Conservation (phyloP, 1,140 invertebrate species). For the Philotrypesis tridentata region DNA sequence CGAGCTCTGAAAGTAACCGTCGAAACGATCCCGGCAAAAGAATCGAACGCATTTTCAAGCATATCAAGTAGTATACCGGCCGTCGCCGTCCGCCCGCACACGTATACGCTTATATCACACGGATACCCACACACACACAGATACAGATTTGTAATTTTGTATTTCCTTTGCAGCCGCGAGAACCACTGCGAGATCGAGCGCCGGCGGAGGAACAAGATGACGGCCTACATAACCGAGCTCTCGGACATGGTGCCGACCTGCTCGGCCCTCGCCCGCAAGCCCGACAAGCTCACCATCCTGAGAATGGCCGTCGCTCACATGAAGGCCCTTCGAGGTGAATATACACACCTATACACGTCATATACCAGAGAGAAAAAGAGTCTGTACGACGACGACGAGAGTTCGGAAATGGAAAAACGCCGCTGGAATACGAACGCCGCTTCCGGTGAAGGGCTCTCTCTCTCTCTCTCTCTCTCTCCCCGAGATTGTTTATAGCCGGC, state of each 20-base stretch:
- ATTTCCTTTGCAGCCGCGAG: conserved; percentile 88
- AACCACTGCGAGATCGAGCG: conserved; percentile 99
- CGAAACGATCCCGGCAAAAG: too few species aligned
- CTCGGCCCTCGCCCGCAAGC: conserved; percentile 96
- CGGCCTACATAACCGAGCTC: conserved; percentile 99
- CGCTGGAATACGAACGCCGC: conserved; percentile 26
- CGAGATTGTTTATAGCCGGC: conserved; percentile 70
- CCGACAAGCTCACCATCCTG: conserved; percentile 99
- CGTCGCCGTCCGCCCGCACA: too few species aligned
- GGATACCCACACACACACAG: background rate
- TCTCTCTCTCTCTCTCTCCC: too few species aligned
- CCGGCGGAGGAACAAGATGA: conserved; percentile 99
- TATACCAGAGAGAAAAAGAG: too few species aligned
- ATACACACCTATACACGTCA: background rate
- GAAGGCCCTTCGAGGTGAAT: conserved; percentile 92
- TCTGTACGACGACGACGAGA: background rate
- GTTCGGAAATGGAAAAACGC: conserved; percentile 33
- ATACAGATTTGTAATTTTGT: background rate
- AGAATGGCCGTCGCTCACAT: conserved; percentile 99
- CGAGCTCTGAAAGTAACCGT: too few species aligned
- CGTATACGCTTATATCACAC: too few species aligned
- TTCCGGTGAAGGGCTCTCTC: conserved; percentile 46
- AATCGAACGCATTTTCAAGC: too few species aligned
- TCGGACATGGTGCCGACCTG: conserved; percentile 99
- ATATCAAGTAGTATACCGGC: too few species aligned